Percentiles rank a stretch among this genome's conserved stretches.
Evolutionary conservation across 2,888 invertebrate genomes (phyloP).

Genomic region (Philereme transversata): DNA sequence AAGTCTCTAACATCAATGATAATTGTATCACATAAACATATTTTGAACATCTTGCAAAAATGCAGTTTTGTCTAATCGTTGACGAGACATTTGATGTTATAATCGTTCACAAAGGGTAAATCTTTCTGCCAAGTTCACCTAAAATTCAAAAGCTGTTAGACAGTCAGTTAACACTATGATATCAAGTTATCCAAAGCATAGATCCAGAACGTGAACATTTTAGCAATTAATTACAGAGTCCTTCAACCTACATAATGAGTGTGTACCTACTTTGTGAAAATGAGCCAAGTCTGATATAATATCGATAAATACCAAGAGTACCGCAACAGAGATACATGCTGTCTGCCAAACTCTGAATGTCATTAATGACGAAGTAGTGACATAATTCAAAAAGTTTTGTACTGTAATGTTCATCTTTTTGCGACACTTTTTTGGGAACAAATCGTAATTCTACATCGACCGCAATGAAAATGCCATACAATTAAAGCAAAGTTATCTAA

Average conservation of each 20-base stretch:
- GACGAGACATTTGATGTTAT: not conserved
- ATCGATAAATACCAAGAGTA: not conserved
- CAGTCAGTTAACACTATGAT: not conserved
- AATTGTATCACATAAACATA: too few species aligned
- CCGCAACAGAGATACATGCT: not conserved
- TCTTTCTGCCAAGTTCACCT: not conserved
- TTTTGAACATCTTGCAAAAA: too few species aligned
- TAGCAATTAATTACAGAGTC: slow-evolving; percentile 29
- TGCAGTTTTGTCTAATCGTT: not conserved
- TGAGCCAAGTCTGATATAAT: slow-evolving; percentile 53
- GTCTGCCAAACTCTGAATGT: slow-evolving; percentile 1
- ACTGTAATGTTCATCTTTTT: not conserved
- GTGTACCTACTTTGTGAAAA: slow-evolving; percentile 47
- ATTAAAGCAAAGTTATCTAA: too few species aligned
- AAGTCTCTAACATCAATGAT: too few species aligned
- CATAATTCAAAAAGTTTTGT: not conserved
- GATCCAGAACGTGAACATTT: not conserved
- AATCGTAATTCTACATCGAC: too few species aligned
- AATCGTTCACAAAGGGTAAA: not conserved
- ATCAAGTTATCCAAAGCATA: not conserved
- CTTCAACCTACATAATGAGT: slow-evolving; percentile 34
- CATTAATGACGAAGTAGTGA: not conserved
- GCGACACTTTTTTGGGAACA: too few species aligned
- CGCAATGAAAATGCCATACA: too few species aligned
- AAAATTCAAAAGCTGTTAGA: not conserved